Evolutionary conservation across 2,113 vertebrate genomes (phyloP).

Genomic region (Orthonyx spaldingii): DNA sequence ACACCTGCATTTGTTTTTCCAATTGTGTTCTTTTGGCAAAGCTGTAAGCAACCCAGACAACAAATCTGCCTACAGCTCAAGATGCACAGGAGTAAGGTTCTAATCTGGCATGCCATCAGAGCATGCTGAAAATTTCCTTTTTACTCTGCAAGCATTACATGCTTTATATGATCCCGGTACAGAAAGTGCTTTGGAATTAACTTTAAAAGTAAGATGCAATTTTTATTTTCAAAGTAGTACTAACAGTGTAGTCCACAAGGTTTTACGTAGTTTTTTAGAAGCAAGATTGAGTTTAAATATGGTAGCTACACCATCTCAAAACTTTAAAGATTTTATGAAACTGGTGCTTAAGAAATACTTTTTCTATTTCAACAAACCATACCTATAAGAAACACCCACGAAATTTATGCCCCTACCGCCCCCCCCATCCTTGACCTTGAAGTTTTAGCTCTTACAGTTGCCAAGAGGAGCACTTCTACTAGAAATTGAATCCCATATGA

Average conservation of each 20-base stretch:
- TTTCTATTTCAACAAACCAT: neutral
- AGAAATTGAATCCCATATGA: neutral
- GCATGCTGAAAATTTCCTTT: neutral
- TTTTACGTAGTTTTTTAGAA: neutral
- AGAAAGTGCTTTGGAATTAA: neutral
- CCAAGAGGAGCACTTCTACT: neutral
- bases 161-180: neutral
- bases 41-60: neutral
- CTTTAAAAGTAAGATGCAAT: neutral
- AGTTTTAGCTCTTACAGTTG: neutral
- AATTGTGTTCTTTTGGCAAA: neutral
- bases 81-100: neutral
- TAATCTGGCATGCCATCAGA: neutral
- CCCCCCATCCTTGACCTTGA: accelerated
- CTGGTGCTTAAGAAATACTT: neutral
- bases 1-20: neutral
- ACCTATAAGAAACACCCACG: neutral
- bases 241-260: neutral
- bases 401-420: neutral
- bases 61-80: neutral
- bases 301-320: neutral
- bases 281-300: neutral
- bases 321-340: neutral
- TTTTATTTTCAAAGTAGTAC: neutral
- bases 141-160: neutral